Base-by-base conservation (phyloP, 2,113 vertebrate species). In the Siniperca chuatsi region DNA sequence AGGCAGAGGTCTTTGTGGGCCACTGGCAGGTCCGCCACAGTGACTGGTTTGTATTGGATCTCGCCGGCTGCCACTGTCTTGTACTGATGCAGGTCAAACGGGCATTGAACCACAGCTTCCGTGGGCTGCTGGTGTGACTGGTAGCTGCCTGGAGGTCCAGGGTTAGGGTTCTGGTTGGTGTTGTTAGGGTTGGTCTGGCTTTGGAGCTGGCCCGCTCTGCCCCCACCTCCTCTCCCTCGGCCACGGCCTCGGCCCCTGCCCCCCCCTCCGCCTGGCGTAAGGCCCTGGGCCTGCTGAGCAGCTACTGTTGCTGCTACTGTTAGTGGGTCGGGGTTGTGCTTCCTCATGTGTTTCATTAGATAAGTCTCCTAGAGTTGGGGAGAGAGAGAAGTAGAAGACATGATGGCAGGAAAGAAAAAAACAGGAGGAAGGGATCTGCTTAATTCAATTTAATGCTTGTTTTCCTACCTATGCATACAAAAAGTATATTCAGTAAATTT, bases 301-400 rank as follows among this genome's bases (percentile, higher is more conserved):
- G 94, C 95, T 6, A 94, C 90, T 0, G 95, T 95, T 0, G 95
- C 94, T 8, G 94, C 94, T 76, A 95, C 93, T 0, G 95, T 93
- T 23, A 95, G 88, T 4, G 95, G 93, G 89, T 96, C 96, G 0
- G 98, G 97, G 95, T 99, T 99, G 96, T 99, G 98, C 96, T 99
- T 99, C 93, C 97, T 94, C 98, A 99, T 99, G 93, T 99, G 98
- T 95, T 99, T 99, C 98, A 99, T 99, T 94, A 99, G 95, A 92
- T 99, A 99, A 0, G 98, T 99, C 93, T 99, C 98, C 98, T 99
- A 88, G 12, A 64, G 55, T 29, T 54, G 44, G 72, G 0, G 42
- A 54, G 44, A 52, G 72, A 88, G 6, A 75, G n/a, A 78, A 20
- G 48, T 2, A 29, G 9, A 61, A 20, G 15, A 76, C 11, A 40